Evolutionary conservation across 2,797 vertebrate genomes (phyloP).

Genomic region (Gouania willdenowi): DNA sequence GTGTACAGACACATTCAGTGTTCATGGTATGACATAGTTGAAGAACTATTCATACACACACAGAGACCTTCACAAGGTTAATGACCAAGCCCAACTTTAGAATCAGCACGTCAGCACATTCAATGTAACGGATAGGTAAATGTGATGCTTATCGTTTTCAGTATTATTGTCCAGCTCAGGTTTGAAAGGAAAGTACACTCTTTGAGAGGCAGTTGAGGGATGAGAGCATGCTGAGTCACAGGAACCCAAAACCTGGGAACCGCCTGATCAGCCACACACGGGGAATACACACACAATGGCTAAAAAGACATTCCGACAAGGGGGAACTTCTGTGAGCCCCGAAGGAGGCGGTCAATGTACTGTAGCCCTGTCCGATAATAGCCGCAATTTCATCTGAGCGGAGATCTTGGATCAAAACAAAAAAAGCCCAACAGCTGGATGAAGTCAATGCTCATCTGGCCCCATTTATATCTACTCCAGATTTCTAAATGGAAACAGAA

Average conservation of each 20-base stretch:
- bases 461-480: constrained; percentile 34
- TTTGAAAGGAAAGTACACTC: constrained; percentile 64
- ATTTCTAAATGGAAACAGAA: constrained; percentile 20
- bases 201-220: constrained; percentile 60
- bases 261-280: constrained; percentile 49
- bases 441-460: constrained; percentile 38
- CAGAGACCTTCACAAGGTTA: constrained; percentile 24
- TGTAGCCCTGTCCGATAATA: constrained; percentile 71
- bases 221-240: constrained; percentile 70
- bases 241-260: constrained; percentile 77
- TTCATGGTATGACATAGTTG: constrained; percentile 18
- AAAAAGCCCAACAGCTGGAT: constrained; percentile 57
- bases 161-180: constrained; percentile 54
- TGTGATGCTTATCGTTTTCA: constrained; percentile 57
- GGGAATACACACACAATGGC: constrained; percentile 75
- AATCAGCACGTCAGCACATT: constrained; percentile 57
- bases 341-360: constrained; percentile 62
- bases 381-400: constrained; percentile 62
- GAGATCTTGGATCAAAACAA: constrained; percentile 54
- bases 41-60: constrained; percentile 8
- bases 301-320: constrained; percentile 73
- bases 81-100: constrained; percentile 35
- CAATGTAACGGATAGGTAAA: constrained; percentile 60
- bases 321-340: constrained; percentile 64
- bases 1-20: too few relatives aligned